Base-by-base conservation (phyloP, 2,797 vertebrate genomes). In the Mus caroli region DNA sequence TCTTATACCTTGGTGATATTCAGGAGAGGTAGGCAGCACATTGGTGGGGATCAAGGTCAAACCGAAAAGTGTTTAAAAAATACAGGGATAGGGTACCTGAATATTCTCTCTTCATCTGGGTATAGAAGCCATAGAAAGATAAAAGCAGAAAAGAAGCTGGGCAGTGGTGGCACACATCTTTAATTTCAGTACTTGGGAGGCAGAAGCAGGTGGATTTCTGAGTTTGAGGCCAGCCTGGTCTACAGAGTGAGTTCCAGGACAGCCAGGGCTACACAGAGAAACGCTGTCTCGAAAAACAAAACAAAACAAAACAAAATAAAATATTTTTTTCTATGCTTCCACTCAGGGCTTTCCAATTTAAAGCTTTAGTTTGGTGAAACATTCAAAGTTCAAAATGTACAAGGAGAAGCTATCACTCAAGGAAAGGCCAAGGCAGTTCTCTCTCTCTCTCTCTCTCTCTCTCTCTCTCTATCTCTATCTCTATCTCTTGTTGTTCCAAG, bases 111-210 rank as follows among this genome's bases (percentile, higher is more conserved):
- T 40, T 88, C 37, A 71, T 54, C 31, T 31, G 60, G 56, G 52
- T 64, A 15, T 95, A 43, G 64, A 92, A 75, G 56, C 31, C 71
- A 90, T 37, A 86, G 60, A 26, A 90, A 94, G 95, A 89, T 82
- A 76, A 96, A 88, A 62, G n/a, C 17, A 94, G 62, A 15, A 20
- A 94, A 95, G 64, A 94, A 46, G 46, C 46, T 10, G 9, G 46
- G 46, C 46, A 46, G 46, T 46, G 46, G 46, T 46, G 46, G 46
- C 46, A 10, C 6, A 46, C 6, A 10, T 6, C 46, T 46, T 54
- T 54, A 54, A 54, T 54, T 14, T 14, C 13, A 54, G 52, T 14
- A 54, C 52, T 54, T 52, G 50, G 50, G 50, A 52, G 50, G 52
- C 52, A 54, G 52, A 54, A 14, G 52, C 52, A 54, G 52, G 52